These are phyloP conservation scores for Caenorhabditis sulstoni DNA, from an alignment of 2,888 invertebrate genomes.

Conservation along the genomic window DNA sequence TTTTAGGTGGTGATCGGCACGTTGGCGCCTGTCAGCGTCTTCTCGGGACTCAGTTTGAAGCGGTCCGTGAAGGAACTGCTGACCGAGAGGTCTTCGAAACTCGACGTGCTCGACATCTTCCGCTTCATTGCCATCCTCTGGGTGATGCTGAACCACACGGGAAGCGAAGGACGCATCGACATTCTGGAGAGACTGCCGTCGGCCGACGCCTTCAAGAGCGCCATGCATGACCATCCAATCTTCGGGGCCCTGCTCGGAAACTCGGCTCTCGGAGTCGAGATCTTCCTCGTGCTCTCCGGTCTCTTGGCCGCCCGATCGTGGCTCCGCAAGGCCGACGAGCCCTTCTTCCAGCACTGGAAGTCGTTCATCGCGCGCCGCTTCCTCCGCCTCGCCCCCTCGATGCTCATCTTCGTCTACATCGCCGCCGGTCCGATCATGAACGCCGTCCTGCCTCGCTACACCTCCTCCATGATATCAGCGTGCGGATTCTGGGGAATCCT, in stretches of 20 bases:
- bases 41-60: slow-evolving; percentile 55
- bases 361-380: slow-evolving; percentile 71
- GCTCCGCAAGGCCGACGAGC: slow-evolving; percentile 69
- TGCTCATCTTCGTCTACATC: slow-evolving; percentile 74
- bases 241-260: slow-evolving; percentile 79
- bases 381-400: slow-evolving; percentile 75
- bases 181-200: slow-evolving; percentile 74
- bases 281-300: slow-evolving; percentile 78
- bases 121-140: slow-evolving; percentile 78
- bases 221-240: slow-evolving; percentile 76
- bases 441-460: slow-evolving; percentile 70
- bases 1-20: slow-evolving; percentile 61
- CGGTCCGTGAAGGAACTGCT: slow-evolving; percentile 66
- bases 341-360: slow-evolving; percentile 71
- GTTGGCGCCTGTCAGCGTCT: slow-evolving; percentile 37
- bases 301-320: slow-evolving; percentile 77
- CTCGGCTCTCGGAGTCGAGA: slow-evolving; percentile 79
- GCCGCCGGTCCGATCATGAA: slow-evolving; percentile 75
- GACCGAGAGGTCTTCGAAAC: slow-evolving; percentile 65
- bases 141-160: slow-evolving; percentile 79
- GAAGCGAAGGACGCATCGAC: slow-evolving; percentile 78
- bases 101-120: slow-evolving; percentile 70
- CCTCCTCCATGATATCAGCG: slow-evolving; percentile 74
- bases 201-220: slow-evolving; percentile 74
- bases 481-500: slow-evolving; percentile 73